Conservation (phyloP, 2,888 invertebrate genomes). For the Melipona beecheii region DNA sequence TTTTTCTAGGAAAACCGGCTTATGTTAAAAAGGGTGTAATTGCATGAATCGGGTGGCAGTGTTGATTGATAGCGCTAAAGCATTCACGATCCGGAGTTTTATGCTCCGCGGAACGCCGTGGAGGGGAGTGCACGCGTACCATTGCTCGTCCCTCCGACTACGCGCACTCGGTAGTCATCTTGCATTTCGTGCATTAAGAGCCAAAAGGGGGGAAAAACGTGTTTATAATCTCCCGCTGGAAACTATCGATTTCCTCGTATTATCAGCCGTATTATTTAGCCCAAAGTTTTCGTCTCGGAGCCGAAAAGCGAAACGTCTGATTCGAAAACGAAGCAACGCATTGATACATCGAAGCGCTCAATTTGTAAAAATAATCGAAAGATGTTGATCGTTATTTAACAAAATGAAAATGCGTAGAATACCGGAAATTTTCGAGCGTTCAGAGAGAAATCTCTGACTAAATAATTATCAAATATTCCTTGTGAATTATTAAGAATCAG, state of each 20-base stretch:
- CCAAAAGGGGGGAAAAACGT: background rate
- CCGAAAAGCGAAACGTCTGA: background rate
- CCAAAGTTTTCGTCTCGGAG: background rate
- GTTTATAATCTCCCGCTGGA: too few relatives aligned
- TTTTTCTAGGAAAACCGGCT: background rate
- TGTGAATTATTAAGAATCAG: too few relatives aligned
- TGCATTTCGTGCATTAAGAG: constrained; percentile 13
- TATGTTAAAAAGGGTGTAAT: constrained; percentile 24
- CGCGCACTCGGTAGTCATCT: constrained; percentile 23
- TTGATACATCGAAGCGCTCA: background rate
- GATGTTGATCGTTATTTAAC: too few relatives aligned
- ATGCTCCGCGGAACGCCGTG: background rate
- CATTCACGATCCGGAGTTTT: constrained; percentile 19
- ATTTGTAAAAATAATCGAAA: too few relatives aligned
- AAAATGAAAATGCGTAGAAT: too few relatives aligned
- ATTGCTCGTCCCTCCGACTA: constrained; percentile 25
- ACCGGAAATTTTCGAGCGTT: too few relatives aligned
- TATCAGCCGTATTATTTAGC: background rate
- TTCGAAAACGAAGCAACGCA: background rate
- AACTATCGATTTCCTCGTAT: background rate
- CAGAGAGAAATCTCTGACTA: too few relatives aligned
- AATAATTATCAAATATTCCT: too few relatives aligned
- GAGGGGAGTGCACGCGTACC: constrained; percentile 29
- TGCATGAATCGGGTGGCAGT: background rate
- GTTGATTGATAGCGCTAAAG: background rate